These are phyloP conservation scores for Phocides pigmalion DNA, from an alignment of 1,140 invertebrate species.

Conservation along the genomic window DNA sequence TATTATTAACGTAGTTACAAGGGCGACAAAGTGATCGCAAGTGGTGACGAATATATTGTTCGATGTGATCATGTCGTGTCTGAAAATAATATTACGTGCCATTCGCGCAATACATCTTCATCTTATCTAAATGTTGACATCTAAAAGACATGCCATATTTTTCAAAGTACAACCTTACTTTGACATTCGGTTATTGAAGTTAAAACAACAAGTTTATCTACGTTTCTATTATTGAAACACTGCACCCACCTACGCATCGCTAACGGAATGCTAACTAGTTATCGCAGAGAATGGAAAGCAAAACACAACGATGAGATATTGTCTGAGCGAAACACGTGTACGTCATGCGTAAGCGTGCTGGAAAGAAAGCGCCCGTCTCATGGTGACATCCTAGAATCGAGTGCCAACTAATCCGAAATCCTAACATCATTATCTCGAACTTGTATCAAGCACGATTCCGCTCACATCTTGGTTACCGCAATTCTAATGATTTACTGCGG, in stretches of 20 bases:
- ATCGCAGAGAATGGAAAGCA: slow-evolving; percentile 31
- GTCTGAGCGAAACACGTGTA: slow-evolving; percentile 39
- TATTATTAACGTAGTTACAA: slow-evolving; percentile 9
- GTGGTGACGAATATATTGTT: slow-evolving; percentile 18
- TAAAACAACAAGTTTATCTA: background rate
- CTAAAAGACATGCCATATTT: background rate
- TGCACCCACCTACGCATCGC: slow-evolving; percentile 17
- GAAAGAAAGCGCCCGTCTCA: slow-evolving; percentile 31
- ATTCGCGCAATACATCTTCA: slow-evolving; percentile 4
- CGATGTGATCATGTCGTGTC: background rate
- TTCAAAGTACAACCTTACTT: background rate
- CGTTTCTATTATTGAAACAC: background rate
- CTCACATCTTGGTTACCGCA: slow-evolving; percentile 77
- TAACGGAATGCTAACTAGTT: slow-evolving; percentile 19
- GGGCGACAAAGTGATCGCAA: slow-evolving; percentile 17
- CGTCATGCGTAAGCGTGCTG: slow-evolving; percentile 38
- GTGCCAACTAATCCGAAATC: slow-evolving; percentile 61
- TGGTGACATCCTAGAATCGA: slow-evolving; percentile 43
- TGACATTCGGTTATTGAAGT: background rate
- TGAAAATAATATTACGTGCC: background rate
- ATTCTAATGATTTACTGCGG: slow-evolving; percentile 77
- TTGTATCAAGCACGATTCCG: slow-evolving; percentile 65
- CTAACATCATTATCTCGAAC: slow-evolving; percentile 62
- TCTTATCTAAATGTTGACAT: slow-evolving; percentile 4
- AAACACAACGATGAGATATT: slow-evolving; percentile 30